phyloP scores from a whole-genome alignment of 1,140 invertebrate species.

The Carposina sasakii region DNA sequence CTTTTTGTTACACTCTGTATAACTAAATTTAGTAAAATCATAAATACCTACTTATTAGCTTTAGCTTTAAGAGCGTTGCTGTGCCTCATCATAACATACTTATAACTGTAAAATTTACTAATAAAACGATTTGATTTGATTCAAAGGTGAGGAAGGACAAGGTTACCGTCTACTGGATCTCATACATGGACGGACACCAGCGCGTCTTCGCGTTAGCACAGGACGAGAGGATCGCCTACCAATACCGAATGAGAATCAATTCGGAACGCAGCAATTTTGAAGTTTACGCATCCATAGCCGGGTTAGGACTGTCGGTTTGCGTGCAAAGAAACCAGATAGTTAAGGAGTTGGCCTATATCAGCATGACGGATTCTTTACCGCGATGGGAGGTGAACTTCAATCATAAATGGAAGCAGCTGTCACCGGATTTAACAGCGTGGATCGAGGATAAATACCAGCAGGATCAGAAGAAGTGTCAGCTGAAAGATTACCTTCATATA shows the following conservation, averaged over 20 bases:
- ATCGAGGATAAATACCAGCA: conserved; percentile 85
- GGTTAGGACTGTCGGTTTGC: conserved; percentile 80
- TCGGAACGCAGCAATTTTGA: conserved; percentile 80
- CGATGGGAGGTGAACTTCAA: conserved; percentile 88
- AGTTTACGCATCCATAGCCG: conserved; percentile 80
- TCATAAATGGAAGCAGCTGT: conserved; percentile 84
- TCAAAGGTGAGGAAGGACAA: conserved; percentile 73
- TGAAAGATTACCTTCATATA: conserved; percentile 85
- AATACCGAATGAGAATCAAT: conserved; percentile 79
- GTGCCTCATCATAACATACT: too few relatives aligned
- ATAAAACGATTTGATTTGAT: too few relatives aligned
- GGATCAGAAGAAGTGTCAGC: conserved; percentile 79
- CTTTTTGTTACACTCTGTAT: too few relatives aligned
- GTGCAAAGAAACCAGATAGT: conserved; percentile 54
- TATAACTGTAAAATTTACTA: too few relatives aligned
- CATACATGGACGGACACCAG: conserved; percentile 83
- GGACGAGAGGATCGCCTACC: conserved; percentile 81
- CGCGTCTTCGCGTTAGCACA: conserved; percentile 86
- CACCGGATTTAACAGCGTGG: conserved; percentile 85
- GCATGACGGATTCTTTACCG: conserved; percentile 79
- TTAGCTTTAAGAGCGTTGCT: too few relatives aligned
- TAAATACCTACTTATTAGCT: too few relatives aligned
- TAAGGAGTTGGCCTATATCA: conserved; percentile 79
- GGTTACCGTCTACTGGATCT: conserved; percentile 87
- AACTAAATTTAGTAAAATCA: too few relatives aligned